Conservation (phyloP, 2,797 vertebrate species). For the Emydoidea blandingii region DNA sequence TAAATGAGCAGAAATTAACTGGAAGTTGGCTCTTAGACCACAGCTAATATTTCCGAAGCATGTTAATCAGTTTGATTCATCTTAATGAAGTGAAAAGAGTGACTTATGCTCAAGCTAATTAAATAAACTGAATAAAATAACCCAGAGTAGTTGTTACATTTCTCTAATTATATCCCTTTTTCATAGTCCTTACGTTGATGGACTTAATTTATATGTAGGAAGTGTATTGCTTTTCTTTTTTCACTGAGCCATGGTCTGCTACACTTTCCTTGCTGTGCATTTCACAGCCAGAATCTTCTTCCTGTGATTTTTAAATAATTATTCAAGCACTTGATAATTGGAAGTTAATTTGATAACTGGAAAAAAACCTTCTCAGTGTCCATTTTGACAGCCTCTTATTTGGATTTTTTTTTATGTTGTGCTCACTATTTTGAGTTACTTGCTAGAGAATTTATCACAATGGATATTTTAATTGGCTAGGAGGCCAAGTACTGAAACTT, state of each 20-base stretch:
- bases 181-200: rapidly evolving
- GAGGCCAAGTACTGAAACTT: neutral
- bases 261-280: neutral
- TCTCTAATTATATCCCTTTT: neutral
- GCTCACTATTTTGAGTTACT: neutral
- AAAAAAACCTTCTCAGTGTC: neutral
- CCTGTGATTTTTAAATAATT: neutral
- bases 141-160: neutral
- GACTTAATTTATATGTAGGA: neutral
- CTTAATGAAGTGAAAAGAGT: constrained; percentile 24
- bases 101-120: constrained; percentile 5
- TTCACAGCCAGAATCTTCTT: constrained; percentile 7
- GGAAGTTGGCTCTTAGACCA: neutral
- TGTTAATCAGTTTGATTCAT: neutral
- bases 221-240: neutral
- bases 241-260: neutral
- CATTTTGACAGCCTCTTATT: neutral
- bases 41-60: neutral
- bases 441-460: neutral
- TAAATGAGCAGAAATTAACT: constrained; percentile 14
- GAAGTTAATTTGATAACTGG: neutral
- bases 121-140: neutral
- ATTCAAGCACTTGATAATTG: constrained; percentile 10
- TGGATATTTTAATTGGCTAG: neutral
- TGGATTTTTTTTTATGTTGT: neutral